Evolutionary conservation across 1,140 invertebrate species (phyloP).

Genomic region (Vanessa atalanta): DNA sequence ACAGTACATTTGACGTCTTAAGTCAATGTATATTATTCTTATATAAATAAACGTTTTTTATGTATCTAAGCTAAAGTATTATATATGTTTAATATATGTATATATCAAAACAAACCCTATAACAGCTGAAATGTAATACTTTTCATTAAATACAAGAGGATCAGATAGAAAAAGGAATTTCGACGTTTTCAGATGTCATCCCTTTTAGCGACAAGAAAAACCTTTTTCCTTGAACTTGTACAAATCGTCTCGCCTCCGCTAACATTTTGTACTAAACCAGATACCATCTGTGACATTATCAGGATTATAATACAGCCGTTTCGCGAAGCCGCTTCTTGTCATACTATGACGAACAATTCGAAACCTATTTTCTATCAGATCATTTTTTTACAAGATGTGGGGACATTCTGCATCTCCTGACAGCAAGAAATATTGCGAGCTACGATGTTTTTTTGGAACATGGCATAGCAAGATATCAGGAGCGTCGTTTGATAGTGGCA

Average conservation of each 20-base stretch:
- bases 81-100: too few species aligned
- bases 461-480: too few species aligned
- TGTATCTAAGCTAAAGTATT: too few species aligned
- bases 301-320: neutral
- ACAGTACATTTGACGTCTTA: too few species aligned
- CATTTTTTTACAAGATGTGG: too few species aligned
- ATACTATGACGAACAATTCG: neutral
- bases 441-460: too few species aligned
- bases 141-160: constrained; percentile 1
- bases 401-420: too few species aligned
- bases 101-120: neutral
- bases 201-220: constrained; percentile 10
- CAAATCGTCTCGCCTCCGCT: constrained; percentile 1
- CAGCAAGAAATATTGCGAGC: too few species aligned
- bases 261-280: constrained; percentile 6
- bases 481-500: too few species aligned
- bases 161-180: neutral
- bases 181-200: constrained; percentile 9
- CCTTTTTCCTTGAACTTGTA: constrained; percentile 6
- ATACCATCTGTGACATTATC: constrained; percentile 7
- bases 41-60: too few species aligned
- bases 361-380: too few species aligned
- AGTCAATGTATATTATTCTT: too few species aligned
- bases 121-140: neutral
- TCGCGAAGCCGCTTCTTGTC: neutral